Evolutionary conservation across 2,888 invertebrate species (phyloP), one percentile per base, ranked within the genome.

Genomic region (Trichogramma dendrolimi): DNA sequence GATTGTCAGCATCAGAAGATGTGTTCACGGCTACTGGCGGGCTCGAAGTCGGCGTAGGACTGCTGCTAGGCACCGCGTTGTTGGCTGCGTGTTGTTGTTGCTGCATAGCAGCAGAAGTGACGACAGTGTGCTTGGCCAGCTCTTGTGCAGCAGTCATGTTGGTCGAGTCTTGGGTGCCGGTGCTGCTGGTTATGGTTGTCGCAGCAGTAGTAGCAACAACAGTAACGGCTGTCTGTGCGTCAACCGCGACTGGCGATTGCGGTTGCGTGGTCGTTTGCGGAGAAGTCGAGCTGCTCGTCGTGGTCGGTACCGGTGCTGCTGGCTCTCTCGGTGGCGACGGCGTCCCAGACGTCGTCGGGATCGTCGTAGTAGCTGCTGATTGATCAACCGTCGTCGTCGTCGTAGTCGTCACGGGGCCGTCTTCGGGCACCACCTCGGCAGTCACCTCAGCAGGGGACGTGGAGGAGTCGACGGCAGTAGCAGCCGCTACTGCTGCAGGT

Each of bases 41-140:
- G 71, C 77, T 81, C 68, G 82, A 27, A 27, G 27, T 27, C 27
- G 27, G 27, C 27, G 27, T 27, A 1, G 27, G 27, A 27, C 27
- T 27, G 27, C 27, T 27, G 27, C 27, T 27, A 2, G 27, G 27
- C 27, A 7, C 48, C 48, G 8, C 11, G 11, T 11, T 48, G n/a
- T 5, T 14, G 1, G 7, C 48, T 7, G 27, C 14, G 6, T 55
- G 59, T 27, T 57, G 57, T 44, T 57, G 61, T 43, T 55, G 62
- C 27, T 44, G 56, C 7, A 49, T 7, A 38, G 14, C 11, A n/a
- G 43, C 11, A 7, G 48, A 48, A 4, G 61, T 50, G n/a, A 61
- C 61, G 46, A 61, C 58, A 43, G 44, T 54, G 27, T 49, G 53
- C 14, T 58, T 61, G 14, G 52, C 48, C 49, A 49, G 6, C 49